These are phyloP conservation scores for Tetrao urogallus DNA, from an alignment of 2,113 vertebrate genomes.

Conservation along the genomic window DNA sequence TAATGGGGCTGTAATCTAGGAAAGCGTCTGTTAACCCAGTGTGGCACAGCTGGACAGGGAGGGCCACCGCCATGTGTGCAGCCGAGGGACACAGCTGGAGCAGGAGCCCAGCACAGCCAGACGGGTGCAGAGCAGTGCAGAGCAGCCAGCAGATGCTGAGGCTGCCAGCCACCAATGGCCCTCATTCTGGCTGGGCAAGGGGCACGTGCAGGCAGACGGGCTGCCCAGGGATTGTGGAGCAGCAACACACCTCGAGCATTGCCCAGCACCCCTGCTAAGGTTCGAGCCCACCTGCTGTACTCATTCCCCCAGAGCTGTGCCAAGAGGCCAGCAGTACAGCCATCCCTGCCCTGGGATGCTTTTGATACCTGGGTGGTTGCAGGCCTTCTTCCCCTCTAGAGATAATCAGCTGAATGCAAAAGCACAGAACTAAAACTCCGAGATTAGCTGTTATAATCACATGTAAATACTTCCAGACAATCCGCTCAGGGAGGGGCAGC, in stretches of 20 bases:
- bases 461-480: slow-evolving; percentile 84
- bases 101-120: neutral
- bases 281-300: accelerated
- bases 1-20: slow-evolving; percentile 68
- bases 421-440: slow-evolving; percentile 79
- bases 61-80: neutral
- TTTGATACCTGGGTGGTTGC: neutral
- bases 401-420: slow-evolving; percentile 55
- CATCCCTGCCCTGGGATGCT: neutral
- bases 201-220: accelerated
- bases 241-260: neutral
- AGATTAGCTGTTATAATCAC: slow-evolving; percentile 90
- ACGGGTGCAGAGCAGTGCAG: too few species aligned
- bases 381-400: accelerated
- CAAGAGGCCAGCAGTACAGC: too few species aligned
- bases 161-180: too few species aligned
- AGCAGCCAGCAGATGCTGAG: accelerated
- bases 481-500: slow-evolving; percentile 37
- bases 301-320: accelerated
- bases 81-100: neutral
- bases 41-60: slow-evolving; percentile 45
- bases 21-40: neutral
- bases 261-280: accelerated
- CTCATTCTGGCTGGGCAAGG: accelerated
- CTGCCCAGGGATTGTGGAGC: too few species aligned